Conservation (phyloP, 2,888 invertebrate species). For the Thymelicus sylvestris region DNA sequence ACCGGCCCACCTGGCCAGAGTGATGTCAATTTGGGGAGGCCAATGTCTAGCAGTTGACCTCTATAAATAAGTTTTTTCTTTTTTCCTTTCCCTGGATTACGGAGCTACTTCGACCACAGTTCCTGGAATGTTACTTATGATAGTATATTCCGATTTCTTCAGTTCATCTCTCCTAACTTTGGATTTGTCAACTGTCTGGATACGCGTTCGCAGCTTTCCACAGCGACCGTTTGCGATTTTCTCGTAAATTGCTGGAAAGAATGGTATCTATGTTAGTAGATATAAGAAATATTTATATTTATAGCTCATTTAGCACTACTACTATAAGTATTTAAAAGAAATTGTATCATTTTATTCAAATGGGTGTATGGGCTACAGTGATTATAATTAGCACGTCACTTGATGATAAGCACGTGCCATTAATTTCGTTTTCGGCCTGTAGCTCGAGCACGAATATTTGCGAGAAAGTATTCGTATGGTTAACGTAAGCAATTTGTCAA, state of each 20-base stretch:
- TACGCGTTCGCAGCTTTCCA: constrained; percentile 71
- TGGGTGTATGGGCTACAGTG: no score
- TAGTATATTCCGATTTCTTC: constrained; percentile 68
- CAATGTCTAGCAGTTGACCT: background rate
- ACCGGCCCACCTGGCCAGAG: no score
- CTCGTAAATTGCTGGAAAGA: constrained; percentile 67
- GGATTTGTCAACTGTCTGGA: constrained; percentile 63
- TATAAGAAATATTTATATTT: no score
- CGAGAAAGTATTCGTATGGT: no score
- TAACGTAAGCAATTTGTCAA: no score
- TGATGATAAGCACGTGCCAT: no score
- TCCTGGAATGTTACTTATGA: constrained; percentile 59
- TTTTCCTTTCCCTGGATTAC: background rate
- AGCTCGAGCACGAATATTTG: no score
- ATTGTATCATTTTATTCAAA: no score
- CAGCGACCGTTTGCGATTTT: constrained; percentile 74
- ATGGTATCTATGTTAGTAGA: constrained; percentile 22
- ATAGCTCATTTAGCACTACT: no score
- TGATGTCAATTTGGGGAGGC: background rate
- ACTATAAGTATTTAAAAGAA: no score
- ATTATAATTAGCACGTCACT: no score
- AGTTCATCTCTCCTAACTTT: constrained; percentile 70
- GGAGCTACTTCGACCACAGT: constrained; percentile 62
- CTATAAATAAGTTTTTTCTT: background rate
- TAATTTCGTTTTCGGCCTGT: no score